Percentiles rank a stretch among this genome's conserved stretches.
phyloP scores from a whole-genome alignment of 2,797 vertebrate genomes.

The Cottoperca gobio region DNA sequence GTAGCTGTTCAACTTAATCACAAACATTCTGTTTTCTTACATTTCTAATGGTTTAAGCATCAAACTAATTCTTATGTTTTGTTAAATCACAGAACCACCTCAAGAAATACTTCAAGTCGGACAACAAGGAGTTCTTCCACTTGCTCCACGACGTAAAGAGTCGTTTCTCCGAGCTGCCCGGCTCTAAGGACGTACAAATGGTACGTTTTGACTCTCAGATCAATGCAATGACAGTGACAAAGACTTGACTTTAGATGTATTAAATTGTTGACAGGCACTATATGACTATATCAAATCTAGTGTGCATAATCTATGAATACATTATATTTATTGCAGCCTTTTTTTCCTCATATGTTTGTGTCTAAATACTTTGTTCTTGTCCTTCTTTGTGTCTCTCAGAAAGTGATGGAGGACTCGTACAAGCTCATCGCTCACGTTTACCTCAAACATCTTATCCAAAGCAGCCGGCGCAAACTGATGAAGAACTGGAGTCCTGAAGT shows the following conservation, averaged over 20 bases:
- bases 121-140: accelerated
- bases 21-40: not conserved
- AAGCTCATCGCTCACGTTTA: constrained; percentile 57
- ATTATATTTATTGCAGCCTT: too few relatives aligned
- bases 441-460: constrained; percentile 58
- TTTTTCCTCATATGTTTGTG: not conserved
- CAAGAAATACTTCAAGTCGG: constrained; percentile 63
- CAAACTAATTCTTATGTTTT: not conserved
- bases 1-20: constrained; percentile 27
- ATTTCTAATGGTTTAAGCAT: not conserved
- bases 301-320: not conserved
- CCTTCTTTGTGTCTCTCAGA: constrained; percentile 35
- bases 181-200: constrained; percentile 13
- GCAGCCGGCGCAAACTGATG: constrained; percentile 26
- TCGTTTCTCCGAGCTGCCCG: constrained; percentile 13
- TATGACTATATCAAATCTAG: too few relatives aligned
- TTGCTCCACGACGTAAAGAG: not conserved
- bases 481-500: constrained; percentile 58
- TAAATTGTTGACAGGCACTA: not conserved
- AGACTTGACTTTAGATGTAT: not conserved
- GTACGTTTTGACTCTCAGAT: constrained; percentile 22
- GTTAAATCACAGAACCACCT: constrained; percentile 56
- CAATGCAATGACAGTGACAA: not conserved
- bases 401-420: constrained; percentile 50
- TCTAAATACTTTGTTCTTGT: not conserved